These are phyloP conservation scores for Ataeniobius toweri DNA, from an alignment of 2,797 vertebrate genomes.

Conservation along the genomic window DNA sequence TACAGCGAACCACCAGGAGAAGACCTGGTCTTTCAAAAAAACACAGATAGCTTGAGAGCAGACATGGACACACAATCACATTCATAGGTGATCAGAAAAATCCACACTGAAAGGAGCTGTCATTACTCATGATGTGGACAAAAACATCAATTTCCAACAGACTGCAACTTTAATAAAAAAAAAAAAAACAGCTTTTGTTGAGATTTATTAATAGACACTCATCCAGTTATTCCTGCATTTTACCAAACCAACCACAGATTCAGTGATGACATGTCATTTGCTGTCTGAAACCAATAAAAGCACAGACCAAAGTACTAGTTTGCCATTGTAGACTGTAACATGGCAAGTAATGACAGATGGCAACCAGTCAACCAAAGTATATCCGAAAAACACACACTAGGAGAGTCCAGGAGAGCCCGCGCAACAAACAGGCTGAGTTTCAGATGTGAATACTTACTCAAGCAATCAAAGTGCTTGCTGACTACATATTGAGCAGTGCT, in stretches of 20 bases:
- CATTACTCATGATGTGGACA: conserved; percentile 35
- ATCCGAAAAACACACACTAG: conserved; percentile 70
- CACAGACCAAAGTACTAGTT: conserved; percentile 85
- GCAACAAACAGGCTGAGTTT: conserved; percentile 49
- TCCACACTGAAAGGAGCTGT: conserved; percentile 58
- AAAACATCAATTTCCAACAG: conserved; percentile 26
- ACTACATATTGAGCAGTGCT: conserved; percentile 65
- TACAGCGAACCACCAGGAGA: conserved; percentile 77
- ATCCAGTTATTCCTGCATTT: conserved; percentile 42
- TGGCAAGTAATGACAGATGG: conserved; percentile 61
- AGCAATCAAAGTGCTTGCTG: conserved; percentile 75
- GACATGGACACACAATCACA: conserved; percentile 66
- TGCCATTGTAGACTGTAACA: conserved; percentile 69
- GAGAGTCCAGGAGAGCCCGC: conserved; percentile 62
- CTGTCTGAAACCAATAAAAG: conserved; percentile 82
- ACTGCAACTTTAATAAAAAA: conserved; percentile 15
- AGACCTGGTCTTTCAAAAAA: conserved; percentile 74
- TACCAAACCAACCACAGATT: conserved; percentile 56
- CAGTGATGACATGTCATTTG: conserved; percentile 67
- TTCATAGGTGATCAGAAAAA: conserved; percentile 18
- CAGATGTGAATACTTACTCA: conserved; percentile 61
- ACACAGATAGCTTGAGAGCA: conserved; percentile 64
- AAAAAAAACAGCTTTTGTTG: conserved; percentile 37
- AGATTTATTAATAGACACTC: conserved; percentile 27
- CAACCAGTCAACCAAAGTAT: conserved; percentile 82